Percentiles rank a stretch among this genome's conserved stretches.
phyloP scores from a whole-genome alignment of 2,797 vertebrate genomes.

The Aselliscus stoliczkanus region DNA sequence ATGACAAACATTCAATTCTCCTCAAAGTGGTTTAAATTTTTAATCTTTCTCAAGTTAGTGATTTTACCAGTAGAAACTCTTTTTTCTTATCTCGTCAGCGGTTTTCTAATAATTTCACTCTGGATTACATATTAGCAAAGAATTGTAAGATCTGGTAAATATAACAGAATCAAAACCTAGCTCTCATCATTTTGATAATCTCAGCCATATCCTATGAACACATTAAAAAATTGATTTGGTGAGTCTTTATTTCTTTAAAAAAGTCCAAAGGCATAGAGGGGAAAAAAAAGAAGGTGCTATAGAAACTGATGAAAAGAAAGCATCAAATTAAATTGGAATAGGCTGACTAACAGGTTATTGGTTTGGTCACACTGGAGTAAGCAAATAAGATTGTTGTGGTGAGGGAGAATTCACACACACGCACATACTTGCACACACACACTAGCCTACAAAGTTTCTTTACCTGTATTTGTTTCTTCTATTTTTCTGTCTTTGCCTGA shows the following conservation, averaged over 20 bases:
- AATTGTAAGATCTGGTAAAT: background rate
- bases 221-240: background rate
- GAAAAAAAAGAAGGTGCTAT: background rate
- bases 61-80: background rate
- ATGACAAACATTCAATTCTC: background rate
- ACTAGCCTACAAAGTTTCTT: background rate
- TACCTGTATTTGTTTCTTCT: slow-evolving; percentile 46
- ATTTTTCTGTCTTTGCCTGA: slow-evolving; percentile 56
- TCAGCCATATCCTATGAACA: background rate
- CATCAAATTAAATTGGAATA: slow-evolving; percentile 44
- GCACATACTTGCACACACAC: no score
- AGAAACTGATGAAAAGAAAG: background rate
- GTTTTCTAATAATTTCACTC: background rate
- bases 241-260: background rate
- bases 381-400: slow-evolving; percentile 49
- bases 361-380: background rate
- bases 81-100: background rate
- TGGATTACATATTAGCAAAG: background rate
- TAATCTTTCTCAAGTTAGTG: background rate
- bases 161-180: background rate
- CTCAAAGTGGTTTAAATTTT: background rate
- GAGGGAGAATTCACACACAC: background rate
- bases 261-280: background rate
- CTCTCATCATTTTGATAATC: background rate
- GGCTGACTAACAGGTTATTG: background rate